Evolutionary conservation across 1,140 invertebrate genomes (phyloP), one percentile per base, ranked within the genome.

Genomic region (Dinoponera quadriceps): DNA sequence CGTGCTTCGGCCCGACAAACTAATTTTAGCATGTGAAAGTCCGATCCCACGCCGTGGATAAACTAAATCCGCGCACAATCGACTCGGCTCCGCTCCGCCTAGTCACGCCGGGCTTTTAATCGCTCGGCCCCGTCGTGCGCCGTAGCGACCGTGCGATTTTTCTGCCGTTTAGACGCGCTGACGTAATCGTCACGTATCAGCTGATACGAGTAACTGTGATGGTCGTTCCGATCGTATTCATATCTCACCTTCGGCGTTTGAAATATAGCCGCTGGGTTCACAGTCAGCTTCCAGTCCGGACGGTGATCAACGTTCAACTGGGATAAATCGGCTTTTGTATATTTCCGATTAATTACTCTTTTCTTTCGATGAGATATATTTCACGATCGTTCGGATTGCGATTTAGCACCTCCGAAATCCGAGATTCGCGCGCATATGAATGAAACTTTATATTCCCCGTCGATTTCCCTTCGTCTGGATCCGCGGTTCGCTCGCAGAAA

Each of bases 1-100:
- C 81, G 73, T n/a, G 84, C 83, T 72, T 83, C 75, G 49, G 22
- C 14, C 11, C 38, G 81, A 66, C 38, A 44, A 44, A 44, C 75
- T 81, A 87, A 88, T 87, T 88, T 84, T 87, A 84, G 85, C 82
- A 75, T 48, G 86, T 87, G 86, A 88, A 88, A 88, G 86, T 84
- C 29, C 69, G 85, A 81, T 88, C 85, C 86, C 86, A 87, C 86
- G 86, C 63, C 71, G 11, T 9, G 38, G 71, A 25, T 78, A 84
- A 86, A 87, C 86, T 87, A 87, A 86, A 88, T 57, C 38, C 65
- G 20, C 65, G 22, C n/a, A 33, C 60, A 73, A 74, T 82, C 75
- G 27, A 54, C 49, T 60, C 16, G 27, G 59, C 49, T 60, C 16
- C 20, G 4, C n/a, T 63, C 27, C 51, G 78, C 72, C 69, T 84